Evolutionary conservation across 2,888 invertebrate species (phyloP), one percentile per base, ranked within the genome.

Genomic region (Bugulina stolonifera): DNA sequence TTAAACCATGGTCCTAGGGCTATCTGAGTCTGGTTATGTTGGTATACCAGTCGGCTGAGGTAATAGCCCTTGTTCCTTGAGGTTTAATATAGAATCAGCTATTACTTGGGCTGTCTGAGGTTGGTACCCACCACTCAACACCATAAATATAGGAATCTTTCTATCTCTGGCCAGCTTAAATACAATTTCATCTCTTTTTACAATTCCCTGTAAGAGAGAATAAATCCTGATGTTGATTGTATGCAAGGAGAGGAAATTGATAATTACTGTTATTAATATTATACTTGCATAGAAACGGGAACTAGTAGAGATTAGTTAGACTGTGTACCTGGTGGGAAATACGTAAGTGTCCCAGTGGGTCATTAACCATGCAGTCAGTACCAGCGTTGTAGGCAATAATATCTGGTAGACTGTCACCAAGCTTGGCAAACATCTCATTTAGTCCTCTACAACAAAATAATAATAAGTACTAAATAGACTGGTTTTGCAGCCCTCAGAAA

Each of bases 321-420:
- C n/a, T n/a, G 32, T 74, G 72, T 83, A 91, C 91, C 84, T 89
- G 84, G 76, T 90, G 87, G 71, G 90, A 88, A 71, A 94, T 88
- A 2, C 88, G 86, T 79, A 94, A 85, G 69, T 87, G 85, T 0
- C 94, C 94, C 3, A 94, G 85, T 0, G 90, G 89, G 84, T 94
- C 94, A 0, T 90, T 89, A 73, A 88, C 87, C 54, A 94, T 84
- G 43, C 93, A 87, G 82, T 94, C 94, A 0, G 94, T 94, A 0
- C 94, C 94, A n/a, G 94, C 94, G 84, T 94, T 94, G 84, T 93
- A 94, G n/a, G 94, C 88, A 69, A 94, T 85, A 32, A 94, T 86
- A 80, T 94, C 90, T 0, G 94, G 92, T 71, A 10, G 18, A 70
- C 32, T 18, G 2, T 64, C 32, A 14, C 64, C 64, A 27, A 27